A percentile compares a stretch with the other conserved stretches of the same genome.
Conservation (phyloP, 23 tunicate genomes). For the Ciona savignyi region DNA sequence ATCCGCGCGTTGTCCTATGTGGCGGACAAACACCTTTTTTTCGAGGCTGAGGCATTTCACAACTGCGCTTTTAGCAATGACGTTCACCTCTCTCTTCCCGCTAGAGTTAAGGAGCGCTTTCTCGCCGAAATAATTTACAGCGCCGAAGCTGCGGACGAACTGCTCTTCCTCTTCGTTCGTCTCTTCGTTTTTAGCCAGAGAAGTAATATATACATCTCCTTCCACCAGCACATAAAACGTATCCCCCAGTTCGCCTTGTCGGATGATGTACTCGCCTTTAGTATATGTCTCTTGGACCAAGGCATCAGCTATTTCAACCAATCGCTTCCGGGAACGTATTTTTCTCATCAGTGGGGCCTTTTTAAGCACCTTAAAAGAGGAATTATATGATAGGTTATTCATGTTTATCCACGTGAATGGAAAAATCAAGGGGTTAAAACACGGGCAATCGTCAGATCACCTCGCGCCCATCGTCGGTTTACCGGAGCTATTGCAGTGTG, state of each 20-base stretch:
- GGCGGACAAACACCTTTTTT: constrained; percentile 18
- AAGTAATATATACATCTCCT: not conserved
- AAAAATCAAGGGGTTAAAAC: no score
- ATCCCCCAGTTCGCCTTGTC: constrained; percentile 13
- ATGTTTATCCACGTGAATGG: no score
- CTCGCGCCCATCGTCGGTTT: no score
- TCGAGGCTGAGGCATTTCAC: constrained; percentile 43
- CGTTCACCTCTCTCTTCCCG: constrained; percentile 14
- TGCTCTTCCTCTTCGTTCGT: not conserved
- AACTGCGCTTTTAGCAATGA: constrained; percentile 7
- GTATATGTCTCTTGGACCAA: constrained; percentile 30
- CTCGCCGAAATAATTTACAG: constrained; percentile 52
- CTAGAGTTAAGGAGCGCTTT: constrained; percentile 25
- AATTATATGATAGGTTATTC: no score
- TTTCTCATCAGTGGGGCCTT: constrained; percentile 13
- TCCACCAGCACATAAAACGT: not conserved
- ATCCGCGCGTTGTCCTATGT: constrained; percentile 42
- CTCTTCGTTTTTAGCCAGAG: constrained; percentile 17
- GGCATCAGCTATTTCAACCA: constrained; percentile 51
- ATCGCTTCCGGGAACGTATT: constrained; percentile 11
- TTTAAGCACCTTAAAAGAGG: not conserved
- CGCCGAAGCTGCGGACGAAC: constrained; percentile 13
- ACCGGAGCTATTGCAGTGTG: no score
- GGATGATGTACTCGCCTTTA: constrained; percentile 27
- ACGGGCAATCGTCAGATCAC: no score